These are phyloP conservation scores for Flexamia atlantica DNA, from an alignment of 2,888 invertebrate species.

Conservation along the genomic window DNA sequence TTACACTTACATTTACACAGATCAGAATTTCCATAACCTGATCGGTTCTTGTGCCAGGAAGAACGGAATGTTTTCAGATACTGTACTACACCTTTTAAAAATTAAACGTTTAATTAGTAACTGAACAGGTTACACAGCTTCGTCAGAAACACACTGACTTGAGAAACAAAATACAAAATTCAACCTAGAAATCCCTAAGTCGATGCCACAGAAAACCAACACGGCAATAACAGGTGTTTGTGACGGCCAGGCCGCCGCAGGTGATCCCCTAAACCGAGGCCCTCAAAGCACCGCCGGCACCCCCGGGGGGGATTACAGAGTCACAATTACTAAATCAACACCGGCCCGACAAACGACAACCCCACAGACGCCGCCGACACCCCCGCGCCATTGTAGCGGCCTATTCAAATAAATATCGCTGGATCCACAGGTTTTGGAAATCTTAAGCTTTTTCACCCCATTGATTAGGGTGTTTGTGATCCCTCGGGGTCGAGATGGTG, in stretches of 20 bases:
- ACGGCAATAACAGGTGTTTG: not conserved
- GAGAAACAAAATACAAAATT: too few species aligned
- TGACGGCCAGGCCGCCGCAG: slow-evolving; percentile 4
- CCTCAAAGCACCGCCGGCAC: slow-evolving; percentile 6
- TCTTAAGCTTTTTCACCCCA: slow-evolving; percentile 43
- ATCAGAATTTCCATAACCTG: too few species aligned
- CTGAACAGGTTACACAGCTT: too few species aligned
- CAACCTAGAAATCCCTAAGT: too few species aligned
- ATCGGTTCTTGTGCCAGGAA: too few species aligned
- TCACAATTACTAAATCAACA: slow-evolving; percentile 62
- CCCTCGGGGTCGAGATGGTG: not conserved
- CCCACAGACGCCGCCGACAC: slow-evolving; percentile 10
- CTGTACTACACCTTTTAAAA: too few species aligned
- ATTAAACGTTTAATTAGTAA: too few species aligned
- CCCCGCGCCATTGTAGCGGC: not conserved
- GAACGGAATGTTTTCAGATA: too few species aligned
- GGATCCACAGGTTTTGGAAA: not conserved
- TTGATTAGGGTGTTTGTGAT: slow-evolving; percentile 41
- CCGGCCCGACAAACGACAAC: slow-evolving; percentile 54
- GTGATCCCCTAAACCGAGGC: not conserved
- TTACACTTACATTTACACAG: too few species aligned
- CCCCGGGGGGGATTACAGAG: slow-evolving; percentile 49
- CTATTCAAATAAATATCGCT: slow-evolving; percentile 43
- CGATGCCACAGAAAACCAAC: not conserved
- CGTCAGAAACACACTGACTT: too few species aligned